These are phyloP conservation scores for Solenopsis invicta DNA, from an alignment of 1,140 invertebrate genomes.

Conservation along the genomic window DNA sequence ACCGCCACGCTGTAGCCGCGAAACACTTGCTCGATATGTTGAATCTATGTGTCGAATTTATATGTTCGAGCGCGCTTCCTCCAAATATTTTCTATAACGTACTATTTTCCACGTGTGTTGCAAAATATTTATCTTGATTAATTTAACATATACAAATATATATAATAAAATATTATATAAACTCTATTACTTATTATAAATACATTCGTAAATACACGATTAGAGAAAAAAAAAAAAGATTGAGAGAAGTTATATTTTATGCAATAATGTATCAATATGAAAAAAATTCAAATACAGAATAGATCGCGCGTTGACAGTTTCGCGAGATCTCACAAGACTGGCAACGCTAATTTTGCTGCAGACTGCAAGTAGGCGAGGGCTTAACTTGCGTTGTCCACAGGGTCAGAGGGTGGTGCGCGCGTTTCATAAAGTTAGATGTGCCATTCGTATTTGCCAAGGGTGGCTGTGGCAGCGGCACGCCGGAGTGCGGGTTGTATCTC, in stretches of 20 bases:
- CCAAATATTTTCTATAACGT: neutral
- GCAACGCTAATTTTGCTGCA: neutral
- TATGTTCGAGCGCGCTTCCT: conserved; percentile 6
- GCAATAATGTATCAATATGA: neutral
- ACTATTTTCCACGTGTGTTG: neutral
- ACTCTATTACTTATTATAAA: too few relatives aligned
- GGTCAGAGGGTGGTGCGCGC: conserved; percentile 61
- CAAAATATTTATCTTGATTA: neutral
- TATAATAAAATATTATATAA: neutral
- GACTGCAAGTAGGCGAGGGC: neutral
- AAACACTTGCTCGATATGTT: conserved; percentile 52
- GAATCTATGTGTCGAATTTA: conserved; percentile 30
- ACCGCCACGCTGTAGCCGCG: conserved; percentile 21
- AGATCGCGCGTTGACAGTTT: neutral
- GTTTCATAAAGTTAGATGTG: conserved; percentile 80
- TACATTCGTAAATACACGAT: neutral
- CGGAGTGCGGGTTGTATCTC: conserved; percentile 75
- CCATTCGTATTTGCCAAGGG: conserved; percentile 77
- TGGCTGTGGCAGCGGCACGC: conserved; percentile 61
- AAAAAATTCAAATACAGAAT: conserved; percentile 1
- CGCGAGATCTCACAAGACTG: neutral
- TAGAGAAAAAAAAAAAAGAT: neutral
- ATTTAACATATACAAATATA: neutral
- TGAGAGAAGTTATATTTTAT: neutral
- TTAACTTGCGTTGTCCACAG: conserved; percentile 34